Conservation (phyloP, 1,140 invertebrate species). For the Pogonognathellus flavescens region DNA sequence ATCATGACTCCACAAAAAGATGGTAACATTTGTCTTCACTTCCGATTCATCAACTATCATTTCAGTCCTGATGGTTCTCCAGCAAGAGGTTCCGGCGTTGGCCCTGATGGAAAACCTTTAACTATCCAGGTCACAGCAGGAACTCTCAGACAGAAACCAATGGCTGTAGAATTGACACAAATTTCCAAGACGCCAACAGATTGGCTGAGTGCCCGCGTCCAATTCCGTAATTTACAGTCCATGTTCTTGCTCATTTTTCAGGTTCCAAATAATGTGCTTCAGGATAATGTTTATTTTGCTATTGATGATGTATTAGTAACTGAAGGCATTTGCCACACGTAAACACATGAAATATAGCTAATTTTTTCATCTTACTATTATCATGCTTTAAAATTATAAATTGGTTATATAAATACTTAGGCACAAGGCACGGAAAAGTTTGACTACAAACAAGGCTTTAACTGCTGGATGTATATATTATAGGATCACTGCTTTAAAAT, state of each 20-base stretch:
- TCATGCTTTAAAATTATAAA: background rate
- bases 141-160: conserved; percentile 59
- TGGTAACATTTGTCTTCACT: conserved; percentile 65
- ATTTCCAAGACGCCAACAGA: conserved; percentile 56
- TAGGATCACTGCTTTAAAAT: no score
- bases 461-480: no score
- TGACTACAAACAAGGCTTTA: no score
- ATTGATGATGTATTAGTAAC: conserved; percentile 67
- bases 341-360: background rate
- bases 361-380: background rate
- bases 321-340: conserved; percentile 64
- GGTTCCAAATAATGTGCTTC: conserved; percentile 57
- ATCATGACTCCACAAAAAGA: conserved; percentile 62
- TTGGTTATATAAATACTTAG: no score
- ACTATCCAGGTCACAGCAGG: conserved; percentile 60
- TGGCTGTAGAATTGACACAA: conserved; percentile 62
- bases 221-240: conserved; percentile 63
- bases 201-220: conserved; percentile 65
- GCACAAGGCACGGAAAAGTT: no score
- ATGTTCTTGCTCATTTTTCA: conserved; percentile 66
- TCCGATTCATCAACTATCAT: conserved; percentile 63
- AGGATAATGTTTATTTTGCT: conserved; percentile 62
- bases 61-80: conserved; percentile 61
- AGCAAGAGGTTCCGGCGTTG: conserved; percentile 36
- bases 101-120: conserved; percentile 53